phyloP scores from a whole-genome alignment of 2,797 vertebrate species.

The Xiphophorus birchmanni region DNA sequence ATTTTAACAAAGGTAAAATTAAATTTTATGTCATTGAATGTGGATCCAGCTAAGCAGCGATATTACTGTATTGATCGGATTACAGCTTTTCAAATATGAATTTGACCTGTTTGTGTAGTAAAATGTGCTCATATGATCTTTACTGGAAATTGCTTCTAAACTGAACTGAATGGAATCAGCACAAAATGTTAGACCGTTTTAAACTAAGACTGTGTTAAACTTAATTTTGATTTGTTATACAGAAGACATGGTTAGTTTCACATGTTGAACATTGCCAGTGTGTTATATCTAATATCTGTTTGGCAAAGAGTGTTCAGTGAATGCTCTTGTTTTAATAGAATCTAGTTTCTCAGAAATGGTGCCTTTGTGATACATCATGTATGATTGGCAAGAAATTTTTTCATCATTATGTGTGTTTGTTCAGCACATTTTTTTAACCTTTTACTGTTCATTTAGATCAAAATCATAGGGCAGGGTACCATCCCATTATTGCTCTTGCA shows the following conservation, averaged over 20 bases:
- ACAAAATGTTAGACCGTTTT: neutral
- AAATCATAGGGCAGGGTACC: neutral
- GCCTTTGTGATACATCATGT: slow-evolving; percentile 5
- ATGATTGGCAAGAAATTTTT: neutral
- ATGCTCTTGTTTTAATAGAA: neutral
- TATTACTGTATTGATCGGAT: neutral
- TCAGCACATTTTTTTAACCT: too few relatives aligned
- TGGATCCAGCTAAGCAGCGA: neutral
- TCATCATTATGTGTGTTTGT: too few relatives aligned
- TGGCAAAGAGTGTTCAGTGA: slow-evolving; percentile 1
- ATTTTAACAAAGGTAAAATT: neutral
- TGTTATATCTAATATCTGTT: neutral
- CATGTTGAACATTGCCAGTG: neutral
- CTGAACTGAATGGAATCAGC: neutral
- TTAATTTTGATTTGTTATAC: neutral
- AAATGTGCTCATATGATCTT: neutral
- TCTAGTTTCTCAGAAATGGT: slow-evolving; percentile 3
- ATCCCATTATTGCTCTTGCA: neutral
- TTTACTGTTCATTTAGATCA: neutral
- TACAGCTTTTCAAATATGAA: neutral
- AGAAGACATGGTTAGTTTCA: neutral
- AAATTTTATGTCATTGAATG: neutral
- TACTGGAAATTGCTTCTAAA: neutral
- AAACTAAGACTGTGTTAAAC: neutral
- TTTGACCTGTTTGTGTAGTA: neutral